Evolutionary conservation across 2,888 invertebrate species (phyloP), one percentile per base, ranked within the genome.

Genomic region (Brachylomia viminalis): DNA sequence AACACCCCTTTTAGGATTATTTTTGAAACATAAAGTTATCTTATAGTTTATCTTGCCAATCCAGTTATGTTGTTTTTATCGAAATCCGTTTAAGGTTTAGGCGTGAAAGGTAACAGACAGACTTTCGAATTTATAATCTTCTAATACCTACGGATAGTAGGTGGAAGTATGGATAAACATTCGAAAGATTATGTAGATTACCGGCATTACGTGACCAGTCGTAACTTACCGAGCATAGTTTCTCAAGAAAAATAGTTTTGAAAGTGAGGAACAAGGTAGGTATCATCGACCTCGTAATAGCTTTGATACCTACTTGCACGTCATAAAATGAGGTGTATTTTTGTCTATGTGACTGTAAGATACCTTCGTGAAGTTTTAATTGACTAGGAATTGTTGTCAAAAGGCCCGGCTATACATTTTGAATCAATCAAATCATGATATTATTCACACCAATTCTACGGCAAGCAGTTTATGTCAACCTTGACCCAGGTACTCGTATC

Each of bases 151-250:
- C n/a, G n/a, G n/a, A n/a, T n/a, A n/a, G n/a, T n/a, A n/a, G n/a
- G 5, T 33, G 33, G 33, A 33, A 33, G 33, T 33, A 33, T 33
- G 33, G 33, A 33, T 47, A 80, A 62, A 72, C 6, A 17, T 62
- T 56, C 47, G 30, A 49, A 62, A 56, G 49, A 80, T 64, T 64
- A 52, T 49, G 13, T n/a, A 61, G 45, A 81, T 74, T 66, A 65
- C 15, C 33, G 47, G 56, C 5, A 58, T 33, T 73, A 64, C 64
- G 74, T 80, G 80, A 64, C 42, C 47, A 30, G 23, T 23, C 33
- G 11, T 20, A 33, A n/a, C 7, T 10, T 52, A 58, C 20, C 23
- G n/a, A n/a, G 17, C 6, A 30, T 23, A 61, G 38, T 20, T 30
- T 30, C 3, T 42, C n/a, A 0, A 56, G 27, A 58, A 30, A 15